Evolutionary conservation across 2,888 invertebrate genomes (phyloP).

Genomic region (Aelia acuminata): DNA sequence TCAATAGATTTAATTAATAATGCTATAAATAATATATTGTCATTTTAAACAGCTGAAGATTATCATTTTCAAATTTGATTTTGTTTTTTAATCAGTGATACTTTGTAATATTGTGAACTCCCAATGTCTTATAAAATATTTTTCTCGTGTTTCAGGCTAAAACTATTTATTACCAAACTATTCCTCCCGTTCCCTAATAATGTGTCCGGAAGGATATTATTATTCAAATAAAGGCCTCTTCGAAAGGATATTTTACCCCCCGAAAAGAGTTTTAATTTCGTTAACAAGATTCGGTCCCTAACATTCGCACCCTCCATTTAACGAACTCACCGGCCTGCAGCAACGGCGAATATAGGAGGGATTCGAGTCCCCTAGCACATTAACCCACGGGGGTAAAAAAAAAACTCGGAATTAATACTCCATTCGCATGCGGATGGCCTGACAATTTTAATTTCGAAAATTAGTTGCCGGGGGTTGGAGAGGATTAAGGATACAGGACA

Average conservation of each 20-base stretch:
- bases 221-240: not conserved
- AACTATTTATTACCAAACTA: too few species aligned
- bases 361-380: not conserved
- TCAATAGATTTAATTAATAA: too few species aligned
- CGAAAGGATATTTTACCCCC: not conserved
- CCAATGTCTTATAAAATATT: too few species aligned
- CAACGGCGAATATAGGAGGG: not conserved
- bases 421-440: constrained; percentile 54
- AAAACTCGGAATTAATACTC: constrained; percentile 51
- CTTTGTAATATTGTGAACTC: too few species aligned
- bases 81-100: too few species aligned
- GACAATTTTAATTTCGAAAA: constrained; percentile 50
- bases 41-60: too few species aligned
- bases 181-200: not conserved
- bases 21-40: too few species aligned
- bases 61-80: too few species aligned
- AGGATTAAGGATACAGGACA: constrained; percentile 3
- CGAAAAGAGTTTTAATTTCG: constrained; percentile 10
- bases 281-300: not conserved
- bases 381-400: constrained; percentile 19
- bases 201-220: not conserved
- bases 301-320: constrained; percentile 32
- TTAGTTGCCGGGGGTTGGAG: not conserved
- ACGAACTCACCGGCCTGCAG: constrained; percentile 34
- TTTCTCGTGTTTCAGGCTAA: too few species aligned